Evolutionary conservation across 2,888 invertebrate genomes (phyloP).

Genomic region (Petrolisthes cinctipes): DNA sequence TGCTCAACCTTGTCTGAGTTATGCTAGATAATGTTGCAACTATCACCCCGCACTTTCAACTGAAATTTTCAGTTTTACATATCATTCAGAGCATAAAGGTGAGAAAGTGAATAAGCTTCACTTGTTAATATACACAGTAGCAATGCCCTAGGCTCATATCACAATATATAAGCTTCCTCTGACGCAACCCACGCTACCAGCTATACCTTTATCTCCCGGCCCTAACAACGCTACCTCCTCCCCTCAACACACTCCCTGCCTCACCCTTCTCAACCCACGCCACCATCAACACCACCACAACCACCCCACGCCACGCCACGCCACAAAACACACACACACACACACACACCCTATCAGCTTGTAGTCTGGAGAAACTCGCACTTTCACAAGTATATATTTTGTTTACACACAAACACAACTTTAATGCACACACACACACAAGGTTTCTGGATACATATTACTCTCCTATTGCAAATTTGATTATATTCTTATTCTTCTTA

Average conservation of each 20-base stretch:
- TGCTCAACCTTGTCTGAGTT: background rate
- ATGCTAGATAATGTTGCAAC: background rate
- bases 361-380: background rate
- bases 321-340: background rate
- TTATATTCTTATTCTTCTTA: no score
- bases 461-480: no score
- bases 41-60: no score
- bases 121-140: background rate
- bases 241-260: background rate
- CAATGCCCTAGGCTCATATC: background rate
- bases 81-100: background rate
- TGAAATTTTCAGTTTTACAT: background rate
- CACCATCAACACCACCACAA: background rate
- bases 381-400: background rate
- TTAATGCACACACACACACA: background rate
- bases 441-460: background rate
- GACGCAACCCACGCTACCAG: background rate
- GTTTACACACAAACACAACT: no score
- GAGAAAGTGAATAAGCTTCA: no score
- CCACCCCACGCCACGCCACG: conserved; percentile 3
- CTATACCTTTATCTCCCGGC: background rate
- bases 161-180: background rate
- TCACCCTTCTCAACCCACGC: background rate
- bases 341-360: background rate
- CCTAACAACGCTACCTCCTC: background rate